Conservation (phyloP, 1,140 invertebrate genomes). For the Pseudomyrmex concolor region DNA sequence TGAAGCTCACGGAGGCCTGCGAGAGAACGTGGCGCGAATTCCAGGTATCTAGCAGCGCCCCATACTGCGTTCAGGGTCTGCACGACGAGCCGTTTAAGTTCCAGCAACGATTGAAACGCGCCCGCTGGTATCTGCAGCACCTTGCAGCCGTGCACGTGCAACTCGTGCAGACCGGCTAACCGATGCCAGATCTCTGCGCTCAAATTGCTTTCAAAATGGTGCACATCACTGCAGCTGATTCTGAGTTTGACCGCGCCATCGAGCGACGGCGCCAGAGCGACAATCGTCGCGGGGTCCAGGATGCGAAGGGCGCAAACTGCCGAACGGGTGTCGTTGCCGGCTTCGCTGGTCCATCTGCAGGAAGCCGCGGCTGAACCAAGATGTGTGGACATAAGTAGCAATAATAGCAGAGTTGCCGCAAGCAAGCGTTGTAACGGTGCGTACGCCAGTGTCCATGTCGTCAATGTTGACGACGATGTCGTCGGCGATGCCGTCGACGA, state of each 20-base stretch:
- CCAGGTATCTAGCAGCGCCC: slow-evolving; percentile 89
- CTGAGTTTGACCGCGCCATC: slow-evolving; percentile 89
- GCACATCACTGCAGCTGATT: slow-evolving; percentile 91
- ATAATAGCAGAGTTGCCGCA: slow-evolving; percentile 44
- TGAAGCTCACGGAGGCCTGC: slow-evolving; percentile 91
- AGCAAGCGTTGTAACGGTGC: slow-evolving; percentile 7
- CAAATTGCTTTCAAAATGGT: slow-evolving; percentile 92
- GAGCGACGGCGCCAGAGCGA: slow-evolving; percentile 88
- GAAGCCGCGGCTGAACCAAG: slow-evolving; percentile 78
- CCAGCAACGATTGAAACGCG: slow-evolving; percentile 91
- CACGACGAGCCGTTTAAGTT: slow-evolving; percentile 90
- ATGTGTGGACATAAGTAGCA: slow-evolving; percentile 43
- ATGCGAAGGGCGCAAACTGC: slow-evolving; percentile 90
- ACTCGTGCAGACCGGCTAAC: slow-evolving; percentile 89
- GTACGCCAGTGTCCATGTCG: neutral
- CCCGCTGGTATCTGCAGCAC: slow-evolving; percentile 90
- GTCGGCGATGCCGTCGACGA: neutral
- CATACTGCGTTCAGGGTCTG: slow-evolving; percentile 92
- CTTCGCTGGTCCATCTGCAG: slow-evolving; percentile 87
- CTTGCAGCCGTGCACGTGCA: slow-evolving; percentile 92
- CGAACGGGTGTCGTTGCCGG: slow-evolving; percentile 87
- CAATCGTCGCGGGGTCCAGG: slow-evolving; percentile 87
- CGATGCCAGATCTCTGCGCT: slow-evolving; percentile 90
- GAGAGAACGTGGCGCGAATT: slow-evolving; percentile 89
- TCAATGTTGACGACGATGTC: neutral